Conservation (phyloP, 2,888 invertebrate genomes). For the Nephrotoma flavescens region DNA sequence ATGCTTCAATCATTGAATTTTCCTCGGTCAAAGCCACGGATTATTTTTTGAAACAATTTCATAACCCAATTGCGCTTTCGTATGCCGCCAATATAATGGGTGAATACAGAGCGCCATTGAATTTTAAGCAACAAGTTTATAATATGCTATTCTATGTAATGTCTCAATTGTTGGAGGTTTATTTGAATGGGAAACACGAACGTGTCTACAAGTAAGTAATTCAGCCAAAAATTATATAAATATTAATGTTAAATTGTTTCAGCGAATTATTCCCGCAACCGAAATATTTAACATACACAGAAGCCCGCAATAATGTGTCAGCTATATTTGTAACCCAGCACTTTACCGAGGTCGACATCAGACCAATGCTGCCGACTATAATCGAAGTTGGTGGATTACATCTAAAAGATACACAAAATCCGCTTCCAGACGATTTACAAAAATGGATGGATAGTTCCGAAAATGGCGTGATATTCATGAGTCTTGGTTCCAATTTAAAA, state of each 20-base stretch:
- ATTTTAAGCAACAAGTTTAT: background rate
- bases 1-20: background rate
- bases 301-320: slow-evolving; percentile 21
- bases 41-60: background rate
- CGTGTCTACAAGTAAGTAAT: background rate
- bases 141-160: background rate
- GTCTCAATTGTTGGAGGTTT: background rate
- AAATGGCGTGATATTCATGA: slow-evolving; percentile 24
- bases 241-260: background rate
- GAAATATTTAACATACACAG: slow-evolving; percentile 17
- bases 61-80: background rate
- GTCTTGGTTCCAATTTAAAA: slow-evolving; percentile 20
- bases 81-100: background rate
- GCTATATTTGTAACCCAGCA: slow-evolving; percentile 27
- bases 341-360: slow-evolving; percentile 23
- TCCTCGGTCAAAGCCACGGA: background rate
- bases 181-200: background rate
- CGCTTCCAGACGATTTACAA: slow-evolving; percentile 22
- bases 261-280: slow-evolving; percentile 18
- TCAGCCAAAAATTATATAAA: background rate
- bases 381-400: slow-evolving; percentile 31
- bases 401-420: slow-evolving; percentile 21
- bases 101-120: background rate
- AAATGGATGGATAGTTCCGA: slow-evolving; percentile 20
- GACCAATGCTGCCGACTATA: slow-evolving; percentile 29